Conservation (phyloP, 2,888 invertebrate genomes). For the Marasmarcha lunaedactyla region DNA sequence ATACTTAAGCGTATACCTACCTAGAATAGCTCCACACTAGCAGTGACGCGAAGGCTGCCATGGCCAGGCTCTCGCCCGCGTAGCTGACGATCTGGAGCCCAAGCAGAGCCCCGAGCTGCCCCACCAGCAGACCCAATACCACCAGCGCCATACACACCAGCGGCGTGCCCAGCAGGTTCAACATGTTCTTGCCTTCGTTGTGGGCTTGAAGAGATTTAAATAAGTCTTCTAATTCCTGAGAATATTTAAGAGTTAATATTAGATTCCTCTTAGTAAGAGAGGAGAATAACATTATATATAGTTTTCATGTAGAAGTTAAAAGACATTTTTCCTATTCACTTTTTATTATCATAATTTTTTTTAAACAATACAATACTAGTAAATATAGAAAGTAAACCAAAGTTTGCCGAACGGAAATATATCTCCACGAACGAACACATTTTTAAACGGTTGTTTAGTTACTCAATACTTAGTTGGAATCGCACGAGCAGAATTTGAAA, state of each 20-base stretch:
- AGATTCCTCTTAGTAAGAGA: background rate
- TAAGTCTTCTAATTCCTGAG: slow-evolving; percentile 85
- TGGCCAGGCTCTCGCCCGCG: slow-evolving; percentile 79
- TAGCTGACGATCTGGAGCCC: slow-evolving; percentile 84
- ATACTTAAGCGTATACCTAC: slow-evolving; percentile 50
- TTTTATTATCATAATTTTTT: background rate
- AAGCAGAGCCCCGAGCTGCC: slow-evolving; percentile 71
- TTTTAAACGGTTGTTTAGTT: too few species aligned
- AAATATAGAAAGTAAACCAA: too few species aligned
- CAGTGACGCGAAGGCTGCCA: slow-evolving; percentile 79
- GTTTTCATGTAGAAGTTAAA: background rate
- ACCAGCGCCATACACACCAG: slow-evolving; percentile 88
- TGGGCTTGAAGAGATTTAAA: slow-evolving; percentile 86
- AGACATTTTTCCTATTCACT: background rate
- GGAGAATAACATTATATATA: background rate
- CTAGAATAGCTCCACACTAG: slow-evolving; percentile 90
- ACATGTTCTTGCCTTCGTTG: slow-evolving; percentile 98
- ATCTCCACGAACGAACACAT: too few species aligned
- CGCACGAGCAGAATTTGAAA: too few species aligned
- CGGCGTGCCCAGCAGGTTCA: slow-evolving; percentile 94
- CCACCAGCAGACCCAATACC: slow-evolving; percentile 66
- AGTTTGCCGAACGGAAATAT: too few species aligned
- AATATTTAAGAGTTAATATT: background rate
- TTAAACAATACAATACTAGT: too few species aligned
- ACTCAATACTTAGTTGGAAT: too few species aligned